Conservation (phyloP, 1,140 invertebrate genomes). For the Drosophila malerkotliana region DNA sequence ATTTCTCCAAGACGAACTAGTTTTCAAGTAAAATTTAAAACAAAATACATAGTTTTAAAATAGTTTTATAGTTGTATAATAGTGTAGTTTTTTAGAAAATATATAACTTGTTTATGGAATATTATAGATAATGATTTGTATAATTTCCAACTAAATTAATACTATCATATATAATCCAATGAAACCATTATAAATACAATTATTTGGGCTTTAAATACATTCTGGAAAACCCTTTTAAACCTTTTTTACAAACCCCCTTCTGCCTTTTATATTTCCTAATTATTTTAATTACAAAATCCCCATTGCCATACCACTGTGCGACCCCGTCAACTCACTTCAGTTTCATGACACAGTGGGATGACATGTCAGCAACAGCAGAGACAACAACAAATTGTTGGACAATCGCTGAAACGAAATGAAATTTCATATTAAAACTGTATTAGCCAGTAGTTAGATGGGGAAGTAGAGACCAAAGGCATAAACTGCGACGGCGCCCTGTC, state of each 20-base stretch:
- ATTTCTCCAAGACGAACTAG: too few species aligned
- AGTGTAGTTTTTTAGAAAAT: too few species aligned
- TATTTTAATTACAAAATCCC: neutral
- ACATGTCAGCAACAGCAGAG: constrained; percentile 60
- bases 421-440: constrained; percentile 78
- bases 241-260: neutral
- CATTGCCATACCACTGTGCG: constrained; percentile 45
- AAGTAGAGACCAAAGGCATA: neutral
- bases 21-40: too few species aligned
- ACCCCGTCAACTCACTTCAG: constrained; percentile 29
- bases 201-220: too few species aligned
- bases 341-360: constrained; percentile 36
- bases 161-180: too few species aligned
- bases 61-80: too few species aligned
- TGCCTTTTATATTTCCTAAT: neutral
- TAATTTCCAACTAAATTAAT: too few species aligned
- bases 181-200: too few species aligned
- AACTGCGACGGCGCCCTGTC: constrained; percentile 56
- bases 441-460: constrained; percentile 24
- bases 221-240: too few species aligned
- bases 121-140: too few species aligned
- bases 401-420: constrained; percentile 59
- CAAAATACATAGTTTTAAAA: too few species aligned
- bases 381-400: constrained; percentile 55
- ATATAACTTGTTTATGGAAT: too few species aligned